Conservation (phyloP, 2,888 invertebrate species). For the Drosophila helvetica region DNA sequence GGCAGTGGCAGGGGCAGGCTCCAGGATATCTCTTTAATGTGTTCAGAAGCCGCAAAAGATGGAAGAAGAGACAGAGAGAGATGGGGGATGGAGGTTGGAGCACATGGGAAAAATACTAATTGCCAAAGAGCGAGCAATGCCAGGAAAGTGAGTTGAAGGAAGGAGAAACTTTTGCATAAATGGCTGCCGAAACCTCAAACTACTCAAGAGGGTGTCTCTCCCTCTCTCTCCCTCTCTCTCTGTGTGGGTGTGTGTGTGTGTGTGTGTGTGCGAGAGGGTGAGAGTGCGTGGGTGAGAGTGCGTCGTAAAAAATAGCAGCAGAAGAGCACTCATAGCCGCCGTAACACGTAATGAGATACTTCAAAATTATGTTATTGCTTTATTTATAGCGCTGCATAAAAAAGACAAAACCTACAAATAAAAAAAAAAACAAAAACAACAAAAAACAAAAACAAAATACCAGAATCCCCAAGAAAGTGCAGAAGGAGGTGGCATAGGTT, state of each 20-base stretch:
- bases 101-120: slow-evolving; percentile 62
- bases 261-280: slow-evolving; percentile 23
- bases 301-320: slow-evolving; percentile 70
- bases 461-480: background rate
- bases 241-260: slow-evolving; percentile 22
- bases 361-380: slow-evolving; percentile 80
- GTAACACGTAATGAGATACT: slow-evolving; percentile 78
- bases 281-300: slow-evolving; percentile 12
- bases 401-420: slow-evolving; percentile 4
- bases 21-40: too few species aligned
- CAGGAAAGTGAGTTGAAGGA: slow-evolving; percentile 26
- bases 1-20: too few species aligned
- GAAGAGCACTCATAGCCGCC: slow-evolving; percentile 61
- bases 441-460: too few species aligned
- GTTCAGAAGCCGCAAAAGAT: too few species aligned
- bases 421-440: too few species aligned
- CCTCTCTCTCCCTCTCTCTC: too few species aligned
- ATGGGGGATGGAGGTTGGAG: background rate
- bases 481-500: background rate
- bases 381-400: slow-evolving; percentile 74
- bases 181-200: slow-evolving; percentile 51
- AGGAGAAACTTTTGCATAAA: slow-evolving; percentile 71
- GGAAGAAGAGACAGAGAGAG: background rate
- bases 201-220: slow-evolving; percentile 50
- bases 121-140: slow-evolving; percentile 53